Conservation (phyloP, 2,113 vertebrate genomes). For the Otolemur garnettii region DNA sequence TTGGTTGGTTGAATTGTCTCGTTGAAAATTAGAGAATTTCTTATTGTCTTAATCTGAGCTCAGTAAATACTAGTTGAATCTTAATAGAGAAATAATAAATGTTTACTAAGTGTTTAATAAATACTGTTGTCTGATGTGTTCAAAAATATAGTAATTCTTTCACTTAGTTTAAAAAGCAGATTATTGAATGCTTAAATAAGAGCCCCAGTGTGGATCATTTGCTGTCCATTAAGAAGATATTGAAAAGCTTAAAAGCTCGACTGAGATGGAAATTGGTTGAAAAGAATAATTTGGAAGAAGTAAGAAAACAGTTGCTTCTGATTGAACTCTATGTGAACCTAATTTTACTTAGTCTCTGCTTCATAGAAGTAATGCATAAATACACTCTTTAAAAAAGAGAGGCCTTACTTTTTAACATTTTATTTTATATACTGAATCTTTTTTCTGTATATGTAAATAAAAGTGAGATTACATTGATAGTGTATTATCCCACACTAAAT, state of each 20-base stretch:
- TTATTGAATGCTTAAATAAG: conserved; percentile 85
- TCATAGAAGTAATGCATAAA: conserved; percentile 6
- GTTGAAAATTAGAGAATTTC: conserved; percentile 40
- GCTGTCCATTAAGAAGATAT: conserved; percentile 87
- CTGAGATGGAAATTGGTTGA: conserved; percentile 90
- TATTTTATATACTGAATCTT: conserved; percentile 41
- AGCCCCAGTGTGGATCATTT: conserved; percentile 85
- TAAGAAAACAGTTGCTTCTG: conserved; percentile 73
- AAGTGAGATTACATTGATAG: conserved; percentile 18
- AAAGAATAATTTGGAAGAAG: conserved; percentile 89
- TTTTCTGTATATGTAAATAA: conserved; percentile 34
- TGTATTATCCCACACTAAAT: conserved; percentile 34
- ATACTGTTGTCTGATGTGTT: conserved; percentile 51
- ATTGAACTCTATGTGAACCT: not conserved
- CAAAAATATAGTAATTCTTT: conserved; percentile 60
- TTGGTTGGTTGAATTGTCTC: not conserved
- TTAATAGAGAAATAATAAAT: conserved; percentile 51
- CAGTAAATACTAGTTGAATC: conserved; percentile 41
- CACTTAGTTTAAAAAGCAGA: conserved; percentile 88
- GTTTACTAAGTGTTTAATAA: not conserved
- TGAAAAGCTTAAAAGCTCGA: conserved; percentile 87
- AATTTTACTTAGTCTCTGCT: conserved; percentile 43
- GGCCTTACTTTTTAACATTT: conserved; percentile 20
- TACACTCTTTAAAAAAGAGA: not conserved
- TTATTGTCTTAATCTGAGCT: conserved; percentile 46